Percentiles rank a stretch among this genome's conserved stretches.
These are phyloP conservation scores for Dynastes tityus DNA, from an alignment of 2,888 invertebrate species.

Conservation along the genomic window DNA sequence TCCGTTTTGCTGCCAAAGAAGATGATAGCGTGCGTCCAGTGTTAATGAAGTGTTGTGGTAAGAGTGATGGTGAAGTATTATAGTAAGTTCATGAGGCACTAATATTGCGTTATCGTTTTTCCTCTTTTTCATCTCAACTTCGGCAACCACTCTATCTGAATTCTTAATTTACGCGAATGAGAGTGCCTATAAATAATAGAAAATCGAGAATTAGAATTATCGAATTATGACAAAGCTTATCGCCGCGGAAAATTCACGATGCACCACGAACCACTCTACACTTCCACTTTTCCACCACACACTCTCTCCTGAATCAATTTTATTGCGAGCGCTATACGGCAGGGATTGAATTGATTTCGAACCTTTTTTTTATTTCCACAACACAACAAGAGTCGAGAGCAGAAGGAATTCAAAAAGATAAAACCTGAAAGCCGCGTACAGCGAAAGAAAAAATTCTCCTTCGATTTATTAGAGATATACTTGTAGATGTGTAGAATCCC, in stretches of 20 bases:
- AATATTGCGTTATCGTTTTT: too few species aligned
- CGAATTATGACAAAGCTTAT: constrained; percentile 29
- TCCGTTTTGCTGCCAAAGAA: too few species aligned
- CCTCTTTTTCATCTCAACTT: too few species aligned
- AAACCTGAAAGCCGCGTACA: not conserved
- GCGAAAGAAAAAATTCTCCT: constrained; percentile 24
- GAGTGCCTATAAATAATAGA: not conserved
- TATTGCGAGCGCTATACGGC: constrained; percentile 45
- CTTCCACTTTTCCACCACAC: constrained; percentile 4
- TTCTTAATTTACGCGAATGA: too few species aligned
- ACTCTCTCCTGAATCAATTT: constrained; percentile 37
- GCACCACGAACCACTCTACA: not conserved
- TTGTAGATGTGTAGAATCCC: constrained; percentile 1
- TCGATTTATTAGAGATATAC: constrained; percentile 25
- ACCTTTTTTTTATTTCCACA: constrained; percentile 15
- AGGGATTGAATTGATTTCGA: constrained; percentile 41
- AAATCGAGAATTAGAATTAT: constrained; percentile 21
- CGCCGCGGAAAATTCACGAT: constrained; percentile 26
- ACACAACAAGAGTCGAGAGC: constrained; percentile 11
- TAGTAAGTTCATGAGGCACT: too few species aligned
- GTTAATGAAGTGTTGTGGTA: too few species aligned
- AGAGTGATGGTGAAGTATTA: too few species aligned
- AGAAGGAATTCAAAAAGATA: not conserved
- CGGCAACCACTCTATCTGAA: too few species aligned
- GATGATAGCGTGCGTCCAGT: too few species aligned